A percentile compares a stretch with the other conserved stretches of the same genome.
phyloP scores from a whole-genome alignment of 1,140 invertebrate genomes.

The Matsumurasca onukii region DNA sequence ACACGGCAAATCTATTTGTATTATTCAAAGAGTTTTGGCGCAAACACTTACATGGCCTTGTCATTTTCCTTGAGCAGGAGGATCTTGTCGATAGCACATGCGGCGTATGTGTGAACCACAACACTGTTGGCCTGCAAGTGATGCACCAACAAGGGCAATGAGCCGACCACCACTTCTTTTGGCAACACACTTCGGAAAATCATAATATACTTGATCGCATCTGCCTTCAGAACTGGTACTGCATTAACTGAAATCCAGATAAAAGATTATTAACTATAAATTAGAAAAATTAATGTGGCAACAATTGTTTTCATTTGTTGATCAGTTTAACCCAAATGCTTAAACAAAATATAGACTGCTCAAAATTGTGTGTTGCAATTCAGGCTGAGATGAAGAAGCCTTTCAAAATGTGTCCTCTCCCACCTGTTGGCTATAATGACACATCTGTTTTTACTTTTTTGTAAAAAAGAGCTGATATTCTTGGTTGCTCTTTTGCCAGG shows the following conservation, averaged over 20 bases:
- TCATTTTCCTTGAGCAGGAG: conserved; percentile 68
- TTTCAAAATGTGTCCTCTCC: too few relatives aligned
- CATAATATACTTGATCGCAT: conserved; percentile 95
- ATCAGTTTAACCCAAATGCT: too few relatives aligned
- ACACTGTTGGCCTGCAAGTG: conserved; percentile 71
- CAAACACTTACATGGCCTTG: conserved; percentile 54
- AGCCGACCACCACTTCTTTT: conserved; percentile 68
- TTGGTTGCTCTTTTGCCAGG: too few relatives aligned
- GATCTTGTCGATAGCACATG: conserved; percentile 87
- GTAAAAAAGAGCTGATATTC: too few relatives aligned
- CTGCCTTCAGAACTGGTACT: conserved; percentile 90
- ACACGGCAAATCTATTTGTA: too few relatives aligned
- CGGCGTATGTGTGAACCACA: conserved; percentile 95
- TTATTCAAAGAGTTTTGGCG: too few relatives aligned
- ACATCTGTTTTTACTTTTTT: too few relatives aligned
- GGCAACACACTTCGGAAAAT: conserved; percentile 90
- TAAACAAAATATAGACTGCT: too few relatives aligned
- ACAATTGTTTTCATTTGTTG: too few relatives aligned
- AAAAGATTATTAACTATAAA: neutral
- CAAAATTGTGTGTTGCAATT: too few relatives aligned
- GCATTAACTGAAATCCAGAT: conserved; percentile 68
- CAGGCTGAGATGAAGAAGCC: too few relatives aligned
- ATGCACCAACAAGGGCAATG: conserved; percentile 72
- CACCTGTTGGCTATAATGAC: too few relatives aligned
- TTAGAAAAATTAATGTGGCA: neutral